Percentiles rank a stretch among this genome's conserved stretches.
Evolutionary conservation across 2,888 invertebrate species (phyloP).

Genomic region (Itoplectis maculator): DNA sequence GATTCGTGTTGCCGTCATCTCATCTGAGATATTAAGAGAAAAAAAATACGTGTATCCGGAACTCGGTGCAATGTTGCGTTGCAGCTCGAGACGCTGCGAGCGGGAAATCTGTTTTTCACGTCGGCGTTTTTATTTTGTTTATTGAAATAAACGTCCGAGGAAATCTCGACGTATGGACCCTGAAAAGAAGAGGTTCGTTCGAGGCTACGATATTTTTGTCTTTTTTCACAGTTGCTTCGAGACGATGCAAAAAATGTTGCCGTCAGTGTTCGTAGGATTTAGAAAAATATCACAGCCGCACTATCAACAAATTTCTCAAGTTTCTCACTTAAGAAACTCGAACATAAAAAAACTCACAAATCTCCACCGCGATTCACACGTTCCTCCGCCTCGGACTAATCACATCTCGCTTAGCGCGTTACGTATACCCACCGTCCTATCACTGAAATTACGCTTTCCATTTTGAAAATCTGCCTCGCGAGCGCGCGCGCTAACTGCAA

Average conservation of each 20-base stretch:
- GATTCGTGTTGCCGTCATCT: conserved; percentile 39
- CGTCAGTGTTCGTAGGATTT: no score
- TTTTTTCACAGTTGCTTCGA: no score
- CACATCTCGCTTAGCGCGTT: no score
- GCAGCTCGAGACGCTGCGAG: not conserved
- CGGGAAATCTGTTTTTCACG: conserved; percentile 4
- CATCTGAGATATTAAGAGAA: conserved; percentile 34
- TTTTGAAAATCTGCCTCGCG: not conserved
- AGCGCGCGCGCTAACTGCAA: not conserved
- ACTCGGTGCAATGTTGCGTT: conserved; percentile 20
- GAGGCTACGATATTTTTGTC: no score
- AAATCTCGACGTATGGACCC: not conserved
- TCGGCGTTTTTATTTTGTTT: not conserved
- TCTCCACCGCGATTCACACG: no score
- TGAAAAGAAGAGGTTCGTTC: not conserved
- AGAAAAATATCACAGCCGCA: no score
- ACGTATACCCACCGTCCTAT: no score
- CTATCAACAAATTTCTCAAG: no score
- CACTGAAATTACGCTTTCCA: not conserved
- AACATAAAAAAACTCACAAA: no score
- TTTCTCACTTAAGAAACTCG: no score
- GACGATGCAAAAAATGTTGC: no score
- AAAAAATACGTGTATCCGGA: conserved; percentile 28
- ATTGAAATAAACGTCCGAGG: not conserved
- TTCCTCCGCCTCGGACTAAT: no score